Base-by-base conservation (phyloP, 2,888 invertebrate genomes). In the Cephus nigrinus region DNA sequence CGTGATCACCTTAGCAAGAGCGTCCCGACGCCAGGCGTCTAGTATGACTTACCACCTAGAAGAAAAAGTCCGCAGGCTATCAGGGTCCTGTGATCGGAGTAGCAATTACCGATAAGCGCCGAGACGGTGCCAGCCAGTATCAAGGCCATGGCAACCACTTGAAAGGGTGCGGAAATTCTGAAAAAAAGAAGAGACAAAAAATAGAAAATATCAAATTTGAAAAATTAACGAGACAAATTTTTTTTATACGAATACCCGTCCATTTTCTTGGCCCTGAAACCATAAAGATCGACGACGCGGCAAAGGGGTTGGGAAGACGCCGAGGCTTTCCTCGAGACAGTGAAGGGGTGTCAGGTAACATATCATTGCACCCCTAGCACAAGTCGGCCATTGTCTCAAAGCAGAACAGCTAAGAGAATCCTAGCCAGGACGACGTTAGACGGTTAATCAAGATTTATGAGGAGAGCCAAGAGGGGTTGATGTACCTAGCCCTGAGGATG, bases 151-250 rank as follows among this genome's bases (percentile, higher is more conserved):
- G 94, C 93, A 69, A 91, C 92, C 80, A 93, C 93, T 87, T 93
- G 93, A 85, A 94, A 93, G 73, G 94, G 93, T 76, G 94, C 94
- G 80, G 94, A 94, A 85, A 93, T 92, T 88, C 94, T 94, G 93
- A 84, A 88, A 87, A 83, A 86, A 77, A 55, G 35, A 35, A 79
- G 79, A 55, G 3, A 35, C 32, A 77, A 75, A 82, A 75, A 81
- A 82, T 80, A 71, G 76, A 69, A 69, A 71, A 31, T 12, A 71
- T 33, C n/a, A 71, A 71, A 71, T 71, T 71, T 32, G 12, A 5
- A 0, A 32, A 30, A 30, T 30, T 69, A 0, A 0, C 0, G 11
- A 12, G 11, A 30, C n/a, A n/a, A 12, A 32, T 9, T 23, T 71
- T 12, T 15, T 33, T 55, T 9, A 15, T 12, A 12, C 0, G 0